Base-by-base conservation (phyloP, 2,797 vertebrate species). In the Menidia menidia region DNA sequence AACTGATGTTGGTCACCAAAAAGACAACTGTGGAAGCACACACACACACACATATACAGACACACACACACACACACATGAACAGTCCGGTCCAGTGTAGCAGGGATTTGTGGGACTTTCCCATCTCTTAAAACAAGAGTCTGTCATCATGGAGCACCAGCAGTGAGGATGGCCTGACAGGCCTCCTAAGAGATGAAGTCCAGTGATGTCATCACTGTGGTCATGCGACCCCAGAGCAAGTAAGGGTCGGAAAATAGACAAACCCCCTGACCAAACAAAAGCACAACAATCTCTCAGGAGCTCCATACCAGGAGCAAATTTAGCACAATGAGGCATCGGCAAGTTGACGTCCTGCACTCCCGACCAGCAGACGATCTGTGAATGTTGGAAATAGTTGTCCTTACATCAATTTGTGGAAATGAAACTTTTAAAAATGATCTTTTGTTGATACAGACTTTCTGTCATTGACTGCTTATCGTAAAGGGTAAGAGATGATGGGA, bases 391-490 rank as follows among this genome's bases (percentile, higher is more conserved):
- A 71, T 66, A 41, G 16, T 30, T 35, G 45, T 75, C 18, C 35
- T 63, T 54, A 25, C 41, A 41, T 62, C 12, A 13, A 42, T 48
- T 10, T 44, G 6, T 35, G 16, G 35, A 35, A 25, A 57, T 65
- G 19, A 16, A 43, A 59, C 31, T 31, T 32, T 4, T 35, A 33
- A 15, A 64, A n/a, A 32, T 60, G 62, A 60, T 39, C 9, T 56
- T 56, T 42, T 10, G 31, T 32, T 67, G 80, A 69, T 74, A 77
- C 78, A 84, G 64, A 85, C 78, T 50, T 80, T 72, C 64, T 82
- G 83, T 85, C 77, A 59, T 70, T 44, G 2, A 51, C 35, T 10
- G 1, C 12, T 43, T 0, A 18, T 54, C 43, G 48, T 73, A 47
- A 68, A 48, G 0, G 35, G 48, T 73, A 8, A 6, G 8, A 67